Conservation (phyloP, 2,888 invertebrate genomes). For the Nomada fabriciana region DNA sequence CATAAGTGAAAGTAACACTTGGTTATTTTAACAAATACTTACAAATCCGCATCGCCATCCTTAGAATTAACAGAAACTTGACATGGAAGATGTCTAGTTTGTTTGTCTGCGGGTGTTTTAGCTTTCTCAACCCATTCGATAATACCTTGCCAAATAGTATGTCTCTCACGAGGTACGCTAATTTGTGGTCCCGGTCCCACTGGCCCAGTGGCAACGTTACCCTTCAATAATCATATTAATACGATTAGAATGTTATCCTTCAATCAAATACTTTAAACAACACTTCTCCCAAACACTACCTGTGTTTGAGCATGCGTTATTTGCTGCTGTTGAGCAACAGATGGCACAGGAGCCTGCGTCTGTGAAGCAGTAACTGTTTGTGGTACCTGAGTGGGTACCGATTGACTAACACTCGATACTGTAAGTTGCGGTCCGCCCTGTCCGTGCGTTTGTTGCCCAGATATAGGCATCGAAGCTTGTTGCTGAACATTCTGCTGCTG, state of each 20-base stretch:
- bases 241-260: neutral
- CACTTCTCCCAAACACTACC: constrained; percentile 59
- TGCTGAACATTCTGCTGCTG: constrained; percentile 77
- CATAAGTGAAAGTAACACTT: too few relatives aligned
- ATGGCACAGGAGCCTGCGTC: constrained; percentile 73
- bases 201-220: constrained; percentile 73
- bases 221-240: constrained; percentile 63
- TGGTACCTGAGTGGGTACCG: constrained; percentile 80
- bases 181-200: constrained; percentile 81
- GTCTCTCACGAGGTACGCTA: constrained; percentile 85
- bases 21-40: constrained; percentile 77
- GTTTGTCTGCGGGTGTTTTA: constrained; percentile 91
- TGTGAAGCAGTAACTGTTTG: constrained; percentile 81
- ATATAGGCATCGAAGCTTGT: constrained; percentile 81
- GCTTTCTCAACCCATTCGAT: constrained; percentile 97
- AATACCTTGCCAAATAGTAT: constrained; percentile 91
- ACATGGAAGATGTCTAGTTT: constrained; percentile 91
- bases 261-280: neutral
- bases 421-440: constrained; percentile 78
- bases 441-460: constrained; percentile 78
- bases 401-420: constrained; percentile 79
- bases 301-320: constrained; percentile 77
- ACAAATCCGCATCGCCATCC: constrained; percentile 95
- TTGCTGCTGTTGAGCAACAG: constrained; percentile 75
- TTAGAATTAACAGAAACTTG: constrained; percentile 90